A percentile compares a stretch with the other conserved stretches of the same genome.
Evolutionary conservation across 2,797 vertebrate species (phyloP).

Genomic region (Tauraco hartlaubi): DNA sequence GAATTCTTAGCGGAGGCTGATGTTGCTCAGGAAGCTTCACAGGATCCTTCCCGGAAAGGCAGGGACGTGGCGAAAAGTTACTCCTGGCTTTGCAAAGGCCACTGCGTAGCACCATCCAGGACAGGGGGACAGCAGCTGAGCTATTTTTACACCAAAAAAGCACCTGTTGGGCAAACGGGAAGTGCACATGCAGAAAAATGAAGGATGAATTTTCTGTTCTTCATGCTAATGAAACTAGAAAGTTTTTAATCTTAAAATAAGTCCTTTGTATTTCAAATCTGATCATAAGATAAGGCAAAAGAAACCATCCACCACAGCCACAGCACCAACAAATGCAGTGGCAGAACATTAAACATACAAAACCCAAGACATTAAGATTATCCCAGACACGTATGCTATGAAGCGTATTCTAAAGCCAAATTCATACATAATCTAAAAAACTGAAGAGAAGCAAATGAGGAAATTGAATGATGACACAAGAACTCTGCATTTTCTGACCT

Average conservation of each 20-base stretch:
- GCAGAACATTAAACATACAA: not conserved
- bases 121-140: not conserved
- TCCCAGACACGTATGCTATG: fast-evolving
- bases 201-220: not conserved
- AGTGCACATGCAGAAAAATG: not conserved
- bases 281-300: not conserved
- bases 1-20: constrained; percentile 73
- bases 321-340: not conserved
- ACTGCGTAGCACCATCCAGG: fast-evolving
- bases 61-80: not conserved
- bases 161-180: not conserved
- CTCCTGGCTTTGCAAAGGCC: not conserved
- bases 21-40: constrained; percentile 66
- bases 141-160: not conserved
- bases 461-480: not conserved
- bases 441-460: not conserved
- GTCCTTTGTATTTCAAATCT: not conserved
- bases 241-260: not conserved
- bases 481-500: not conserved
- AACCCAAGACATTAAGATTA: not conserved
- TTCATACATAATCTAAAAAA: not conserved
- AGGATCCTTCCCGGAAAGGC: constrained; percentile 14
- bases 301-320: not conserved
- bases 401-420: not conserved
- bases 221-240: not conserved